Base-by-base conservation (phyloP, 1,140 invertebrate species). In the Tigriopus japonicus region DNA sequence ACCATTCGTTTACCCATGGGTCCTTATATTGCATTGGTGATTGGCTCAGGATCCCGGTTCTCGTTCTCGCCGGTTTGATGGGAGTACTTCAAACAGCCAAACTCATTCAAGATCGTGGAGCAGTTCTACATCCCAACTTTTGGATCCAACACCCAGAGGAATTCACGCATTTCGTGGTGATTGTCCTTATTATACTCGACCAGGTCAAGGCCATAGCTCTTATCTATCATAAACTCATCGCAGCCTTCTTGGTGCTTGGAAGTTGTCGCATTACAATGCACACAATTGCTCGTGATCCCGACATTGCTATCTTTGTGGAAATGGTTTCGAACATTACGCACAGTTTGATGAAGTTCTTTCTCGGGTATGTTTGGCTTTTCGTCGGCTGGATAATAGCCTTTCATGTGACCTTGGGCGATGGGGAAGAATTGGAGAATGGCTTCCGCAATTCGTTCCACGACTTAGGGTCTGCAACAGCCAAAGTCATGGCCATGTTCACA, bases 241-340 rank as follows among this genome's bases (percentile, higher is more conserved):
- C 15, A 5, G 17, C 17, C 3, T 54, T 54, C 15, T 54, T 54
- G 24, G 52, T 54, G 17, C 24, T 54, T 3, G 24, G 17, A n/a
- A n/a, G 14, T n/a, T 54, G 17, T 24, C 17, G 24, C 2, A 54
- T 24, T n/a, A 17, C 24, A 24, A 28, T 54, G 17, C 52, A 54
- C 17, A 28, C 24, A 15, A 54, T 54, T 19, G 52, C 52, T 54
- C 52, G 52, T 6, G 52, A 54, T 54, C 52, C 52, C n/a, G 52
- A 54, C 14, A 54, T 54, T 54, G 52, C 52, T 15, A 54, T 54
- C n/a, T 54, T 54, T 24, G 52, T 54, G 24, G 52, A 54, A 54
- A 54, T 54, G 52, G 52, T 54, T n/a, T n/a, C 15, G 6, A 17
- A 54, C 6, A 54, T 54, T 3, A 19, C 15, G 52, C 14, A n/a